A percentile compares a stretch with the other conserved stretches of the same genome.
Conservation (phyloP, 2,797 vertebrate genomes). For the Buceros bicornis region DNA sequence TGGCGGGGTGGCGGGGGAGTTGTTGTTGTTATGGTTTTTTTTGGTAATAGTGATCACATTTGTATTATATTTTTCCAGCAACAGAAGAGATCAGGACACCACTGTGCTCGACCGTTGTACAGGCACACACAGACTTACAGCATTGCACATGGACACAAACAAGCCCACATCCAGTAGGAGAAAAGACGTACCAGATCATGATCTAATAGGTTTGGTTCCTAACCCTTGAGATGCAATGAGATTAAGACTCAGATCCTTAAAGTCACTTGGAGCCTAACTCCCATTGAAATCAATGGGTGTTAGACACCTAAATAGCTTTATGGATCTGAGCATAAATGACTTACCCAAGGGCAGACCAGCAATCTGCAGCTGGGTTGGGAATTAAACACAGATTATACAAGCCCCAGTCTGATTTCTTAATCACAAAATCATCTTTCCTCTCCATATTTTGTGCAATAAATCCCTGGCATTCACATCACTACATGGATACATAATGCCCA, state of each 20-base stretch:
- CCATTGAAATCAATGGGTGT: constrained; percentile 53
- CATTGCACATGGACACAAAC: not conserved
- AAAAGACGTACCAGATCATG: not conserved
- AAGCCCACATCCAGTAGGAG: not conserved
- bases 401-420: constrained; percentile 29
- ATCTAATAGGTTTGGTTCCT: not conserved
- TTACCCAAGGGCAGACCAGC: constrained; percentile 35
- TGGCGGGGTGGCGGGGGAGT: too few relatives aligned
- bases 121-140: not conserved
- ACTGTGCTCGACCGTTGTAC: not conserved
- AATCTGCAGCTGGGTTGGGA: constrained; percentile 31
- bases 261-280: constrained; percentile 2
- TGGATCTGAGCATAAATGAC: constrained; percentile 47
- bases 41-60: not conserved
- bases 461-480: not conserved
- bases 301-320: constrained; percentile 63
- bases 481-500: not conserved
- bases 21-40: not conserved
- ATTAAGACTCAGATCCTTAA: constrained; percentile 39
- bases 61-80: not conserved
- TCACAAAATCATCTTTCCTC: constrained; percentile 28
- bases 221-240: not conserved
- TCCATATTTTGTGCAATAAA: constrained; percentile 3
- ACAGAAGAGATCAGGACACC: not conserved
- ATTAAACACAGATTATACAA: constrained; percentile 54